These are phyloP conservation scores for Nasua narica DNA, from an alignment of 2,797 vertebrate genomes.

Conservation along the genomic window DNA sequence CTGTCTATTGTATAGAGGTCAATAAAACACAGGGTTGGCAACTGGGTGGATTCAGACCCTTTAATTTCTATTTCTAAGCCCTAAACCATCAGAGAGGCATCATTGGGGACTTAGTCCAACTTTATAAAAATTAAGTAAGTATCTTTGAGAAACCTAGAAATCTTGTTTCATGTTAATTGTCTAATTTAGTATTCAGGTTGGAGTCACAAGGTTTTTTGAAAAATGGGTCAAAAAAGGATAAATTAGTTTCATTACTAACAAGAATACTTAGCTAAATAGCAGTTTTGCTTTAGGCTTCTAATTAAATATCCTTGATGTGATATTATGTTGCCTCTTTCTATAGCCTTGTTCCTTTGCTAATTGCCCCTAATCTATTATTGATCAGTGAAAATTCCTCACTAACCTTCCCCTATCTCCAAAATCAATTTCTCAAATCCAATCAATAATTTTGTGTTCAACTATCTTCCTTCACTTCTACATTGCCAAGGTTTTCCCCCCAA, in stretches of 20 bases:
- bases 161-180: background rate
- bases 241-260: conserved; percentile 45
- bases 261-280: conserved; percentile 36
- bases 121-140: background rate
- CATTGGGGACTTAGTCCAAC: background rate
- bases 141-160: background rate
- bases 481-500: background rate
- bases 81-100: background rate
- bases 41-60: background rate
- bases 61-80: background rate
- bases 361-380: conserved; percentile 51
- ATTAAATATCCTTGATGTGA: conserved; percentile 24
- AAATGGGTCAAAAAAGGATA: conserved; percentile 48
- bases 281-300: conserved; percentile 45
- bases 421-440: conserved; percentile 11
- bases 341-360: background rate
- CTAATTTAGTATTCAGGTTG: conserved; percentile 26
- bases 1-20: background rate
- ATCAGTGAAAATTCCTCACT: conserved; percentile 26
- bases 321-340: background rate
- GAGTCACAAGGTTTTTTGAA: conserved; percentile 43
- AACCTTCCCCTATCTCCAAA: background rate
- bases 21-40: background rate
- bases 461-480: background rate
- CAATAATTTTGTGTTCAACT: background rate